Percentiles rank a stretch among this genome's conserved stretches.
Conservation (phyloP, 2,888 invertebrate species). For the Agapostemon virescens region DNA sequence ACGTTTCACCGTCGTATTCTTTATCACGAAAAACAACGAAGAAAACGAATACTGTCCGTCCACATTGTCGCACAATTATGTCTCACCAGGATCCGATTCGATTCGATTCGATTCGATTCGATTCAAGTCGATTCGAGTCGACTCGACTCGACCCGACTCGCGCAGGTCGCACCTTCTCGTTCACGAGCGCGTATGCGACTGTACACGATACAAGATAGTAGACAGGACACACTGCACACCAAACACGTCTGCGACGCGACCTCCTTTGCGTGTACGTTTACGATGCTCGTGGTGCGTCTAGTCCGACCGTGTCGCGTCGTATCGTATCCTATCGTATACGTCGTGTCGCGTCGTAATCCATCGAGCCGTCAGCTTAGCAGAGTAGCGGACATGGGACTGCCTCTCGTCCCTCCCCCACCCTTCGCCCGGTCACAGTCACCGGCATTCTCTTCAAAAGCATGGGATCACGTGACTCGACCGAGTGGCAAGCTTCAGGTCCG, state of each 20-base stretch:
- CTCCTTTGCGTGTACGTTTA: slow-evolving; percentile 49
- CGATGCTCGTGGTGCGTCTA: slow-evolving; percentile 56
- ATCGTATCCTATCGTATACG: not conserved
- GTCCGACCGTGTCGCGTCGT: slow-evolving; percentile 27
- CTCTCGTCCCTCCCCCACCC: slow-evolving; percentile 60
- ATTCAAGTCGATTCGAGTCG: not conserved
- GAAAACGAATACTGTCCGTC: slow-evolving; percentile 10
- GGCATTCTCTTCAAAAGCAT: slow-evolving; percentile 62
- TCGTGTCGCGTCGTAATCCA: slow-evolving; percentile 21
- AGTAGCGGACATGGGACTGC: slow-evolving; percentile 60
- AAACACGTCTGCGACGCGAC: slow-evolving; percentile 42
- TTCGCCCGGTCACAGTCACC: slow-evolving; percentile 39
- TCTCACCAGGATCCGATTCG: slow-evolving; percentile 24
- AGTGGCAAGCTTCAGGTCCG: slow-evolving; percentile 67
- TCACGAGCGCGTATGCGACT: slow-evolving; percentile 38
- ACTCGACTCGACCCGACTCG: slow-evolving; percentile 14
- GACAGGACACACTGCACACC: not conserved
- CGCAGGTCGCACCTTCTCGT: slow-evolving; percentile 20
- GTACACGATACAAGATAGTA: not conserved
- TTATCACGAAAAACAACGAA: slow-evolving; percentile 31
- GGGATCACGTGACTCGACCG: slow-evolving; percentile 71
- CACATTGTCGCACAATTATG: slow-evolving; percentile 41
- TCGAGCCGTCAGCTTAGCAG: slow-evolving; percentile 52
- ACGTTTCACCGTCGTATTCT: slow-evolving; percentile 9
- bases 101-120: not conserved